These are phyloP conservation scores for Stenichneumon culpator DNA, from an alignment of 2,888 invertebrate species.

Conservation along the genomic window DNA sequence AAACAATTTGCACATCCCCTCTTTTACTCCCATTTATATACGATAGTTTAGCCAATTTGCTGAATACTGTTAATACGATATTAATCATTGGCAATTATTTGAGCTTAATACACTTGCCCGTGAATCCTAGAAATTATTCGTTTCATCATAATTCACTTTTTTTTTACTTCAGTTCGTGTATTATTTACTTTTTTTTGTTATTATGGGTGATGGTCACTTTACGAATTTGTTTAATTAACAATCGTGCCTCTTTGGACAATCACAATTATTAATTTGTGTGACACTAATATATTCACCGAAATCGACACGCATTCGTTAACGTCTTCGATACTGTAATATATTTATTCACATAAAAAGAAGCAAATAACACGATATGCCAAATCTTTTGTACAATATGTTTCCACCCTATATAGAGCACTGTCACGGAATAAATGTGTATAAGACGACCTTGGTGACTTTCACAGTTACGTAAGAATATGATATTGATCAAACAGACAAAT, in stretches of 20 bases:
- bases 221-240: conserved; percentile 52
- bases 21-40: conserved; percentile 19
- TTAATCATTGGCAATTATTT: conserved; percentile 37
- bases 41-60: conserved; percentile 59
- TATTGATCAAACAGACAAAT: conserved; percentile 83
- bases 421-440: conserved; percentile 44
- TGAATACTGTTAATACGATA: conserved; percentile 34
- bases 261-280: conserved; percentile 33
- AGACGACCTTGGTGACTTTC: conserved; percentile 66
- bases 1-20: conserved; percentile 45
- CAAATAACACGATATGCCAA: conserved; percentile 16
- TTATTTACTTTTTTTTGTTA: conserved; percentile 41
- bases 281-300: conserved; percentile 10
- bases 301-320: background rate
- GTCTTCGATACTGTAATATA: conserved; percentile 7
- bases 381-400: conserved; percentile 41
- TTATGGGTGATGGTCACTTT: conserved; percentile 72
- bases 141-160: conserved; percentile 56
- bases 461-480: conserved; percentile 75
- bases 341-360: conserved; percentile 5
- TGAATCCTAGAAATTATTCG: conserved; percentile 60
- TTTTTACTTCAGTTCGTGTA: conserved; percentile 8
- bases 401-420: conserved; percentile 57
- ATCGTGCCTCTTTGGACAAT: conserved; percentile 32
- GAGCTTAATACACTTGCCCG: conserved; percentile 57